A percentile compares a stretch with the other conserved stretches of the same genome.
phyloP scores from a whole-genome alignment of 2,113 vertebrate species.

The Origma solitaria region DNA sequence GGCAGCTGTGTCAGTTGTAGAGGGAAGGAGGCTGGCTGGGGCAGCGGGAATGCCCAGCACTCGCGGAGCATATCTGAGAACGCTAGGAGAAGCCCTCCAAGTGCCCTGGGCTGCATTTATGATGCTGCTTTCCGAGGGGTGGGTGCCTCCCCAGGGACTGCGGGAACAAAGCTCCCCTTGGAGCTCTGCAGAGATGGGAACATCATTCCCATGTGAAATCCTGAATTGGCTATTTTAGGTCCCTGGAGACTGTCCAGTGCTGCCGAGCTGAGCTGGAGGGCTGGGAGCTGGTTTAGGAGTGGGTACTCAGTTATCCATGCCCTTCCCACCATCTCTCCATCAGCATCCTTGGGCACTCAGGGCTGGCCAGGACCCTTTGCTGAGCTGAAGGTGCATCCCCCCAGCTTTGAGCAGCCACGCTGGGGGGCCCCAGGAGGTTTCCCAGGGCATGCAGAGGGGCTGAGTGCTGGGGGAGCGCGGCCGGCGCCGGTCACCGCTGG shows the following conservation, averaged over 20 bases:
- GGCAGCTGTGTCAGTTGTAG: neutral
- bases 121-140: accelerated
- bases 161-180: neutral
- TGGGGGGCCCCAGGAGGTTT: neutral
- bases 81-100: neutral
- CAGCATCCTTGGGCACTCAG: neutral
- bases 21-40: neutral
- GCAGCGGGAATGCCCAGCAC: accelerated
- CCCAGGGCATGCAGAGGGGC: accelerated
- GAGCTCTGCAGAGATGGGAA: neutral
- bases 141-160: neutral
- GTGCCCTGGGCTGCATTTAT: neutral
- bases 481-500: neutral
- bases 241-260: neutral
- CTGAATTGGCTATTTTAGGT: constrained; percentile 13
- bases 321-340: neutral
- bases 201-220: constrained; percentile 8
- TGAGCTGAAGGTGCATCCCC: neutral
- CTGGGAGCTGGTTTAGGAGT: neutral
- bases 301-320: neutral
- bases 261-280: neutral
- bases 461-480: accelerated
- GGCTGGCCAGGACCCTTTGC: neutral
- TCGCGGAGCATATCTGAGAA: neutral
- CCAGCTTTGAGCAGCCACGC: accelerated